Conservation (phyloP, 2,797 vertebrate genomes). For the Arrhamphus sclerolepis region DNA sequence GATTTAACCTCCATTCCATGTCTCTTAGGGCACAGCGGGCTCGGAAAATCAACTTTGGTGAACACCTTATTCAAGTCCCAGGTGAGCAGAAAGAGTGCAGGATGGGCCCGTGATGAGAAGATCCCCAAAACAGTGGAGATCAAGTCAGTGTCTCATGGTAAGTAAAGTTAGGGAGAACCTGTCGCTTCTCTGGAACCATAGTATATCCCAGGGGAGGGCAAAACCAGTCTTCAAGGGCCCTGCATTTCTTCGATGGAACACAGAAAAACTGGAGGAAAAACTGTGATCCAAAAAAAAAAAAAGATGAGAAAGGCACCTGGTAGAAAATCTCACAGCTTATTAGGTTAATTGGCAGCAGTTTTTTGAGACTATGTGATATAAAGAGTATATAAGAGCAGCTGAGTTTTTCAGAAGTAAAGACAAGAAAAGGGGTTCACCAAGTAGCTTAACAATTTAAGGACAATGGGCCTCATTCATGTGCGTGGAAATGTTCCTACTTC, state of each 20-base stretch:
- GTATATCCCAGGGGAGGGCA: no score
- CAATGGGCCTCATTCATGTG: no score
- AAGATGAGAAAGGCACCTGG: not conserved
- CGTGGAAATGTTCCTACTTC: no score
- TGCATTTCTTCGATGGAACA: no score
- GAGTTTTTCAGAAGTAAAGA: not conserved
- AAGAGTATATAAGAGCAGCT: not conserved
- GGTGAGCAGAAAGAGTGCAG: slow-evolving; percentile 92
- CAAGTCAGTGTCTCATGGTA: slow-evolving; percentile 94
- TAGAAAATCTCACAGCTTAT: not conserved
- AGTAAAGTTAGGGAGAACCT: slow-evolving; percentile 59
- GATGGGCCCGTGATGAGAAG: slow-evolving; percentile 95
- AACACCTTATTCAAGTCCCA: slow-evolving; percentile 98
- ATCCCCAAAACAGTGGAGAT: slow-evolving; percentile 97
- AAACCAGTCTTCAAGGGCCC: no score
- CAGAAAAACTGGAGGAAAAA: not conserved
- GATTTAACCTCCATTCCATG: not conserved
- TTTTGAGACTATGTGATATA: not conserved
- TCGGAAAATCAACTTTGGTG: slow-evolving; percentile 94
- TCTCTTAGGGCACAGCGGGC: slow-evolving; percentile 89
- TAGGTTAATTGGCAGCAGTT: slow-evolving; percentile 4
- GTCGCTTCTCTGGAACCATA: no score
- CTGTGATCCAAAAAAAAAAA: not conserved
- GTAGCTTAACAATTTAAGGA: no score
- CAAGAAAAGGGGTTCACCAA: not conserved